Evolutionary conservation across 1,140 invertebrate species (phyloP).

Genomic region (Cotesia typhae): DNA sequence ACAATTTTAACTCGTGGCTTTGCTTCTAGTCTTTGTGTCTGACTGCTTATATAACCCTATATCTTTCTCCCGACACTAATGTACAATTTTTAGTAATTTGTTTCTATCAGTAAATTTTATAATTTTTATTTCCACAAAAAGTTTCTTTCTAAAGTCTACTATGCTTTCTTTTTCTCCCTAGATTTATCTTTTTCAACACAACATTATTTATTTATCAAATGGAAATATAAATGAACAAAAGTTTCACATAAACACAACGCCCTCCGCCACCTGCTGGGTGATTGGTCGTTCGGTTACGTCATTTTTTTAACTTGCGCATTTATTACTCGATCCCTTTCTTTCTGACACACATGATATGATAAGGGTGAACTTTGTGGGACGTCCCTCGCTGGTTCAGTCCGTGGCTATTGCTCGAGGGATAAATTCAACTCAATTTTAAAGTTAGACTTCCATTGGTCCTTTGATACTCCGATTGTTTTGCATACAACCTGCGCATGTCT

Average conservation of each 20-base stretch:
- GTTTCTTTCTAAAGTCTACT: background rate
- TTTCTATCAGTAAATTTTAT: background rate
- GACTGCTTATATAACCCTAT: background rate
- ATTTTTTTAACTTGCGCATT: constrained; percentile 57
- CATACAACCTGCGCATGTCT: constrained; percentile 53
- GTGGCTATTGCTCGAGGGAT: constrained; percentile 34
- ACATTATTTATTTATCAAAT: too few species aligned
- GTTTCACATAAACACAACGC: constrained; percentile 11
- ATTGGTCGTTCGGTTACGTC: constrained; percentile 60
- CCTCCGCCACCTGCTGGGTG: constrained; percentile 53
- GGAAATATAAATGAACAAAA: constrained; percentile 12
- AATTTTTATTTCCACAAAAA: constrained; percentile 5
- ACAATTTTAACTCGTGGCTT: constrained; percentile 9
- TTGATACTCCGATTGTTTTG: constrained; percentile 42
- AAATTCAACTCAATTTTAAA: constrained; percentile 51
- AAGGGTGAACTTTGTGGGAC: constrained; percentile 47
- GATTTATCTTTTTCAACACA: background rate
- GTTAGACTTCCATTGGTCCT: constrained; percentile 43
- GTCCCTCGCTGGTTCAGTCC: constrained; percentile 33
- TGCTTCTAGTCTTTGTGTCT: background rate
- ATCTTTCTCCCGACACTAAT: background rate
- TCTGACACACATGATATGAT: constrained; percentile 55
- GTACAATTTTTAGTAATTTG: constrained; percentile 6
- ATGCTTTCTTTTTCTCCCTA: background rate
- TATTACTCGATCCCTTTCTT: constrained; percentile 48